Evolutionary conservation across 2,113 vertebrate genomes (phyloP).

Genomic region (Jaculus jaculus): DNA sequence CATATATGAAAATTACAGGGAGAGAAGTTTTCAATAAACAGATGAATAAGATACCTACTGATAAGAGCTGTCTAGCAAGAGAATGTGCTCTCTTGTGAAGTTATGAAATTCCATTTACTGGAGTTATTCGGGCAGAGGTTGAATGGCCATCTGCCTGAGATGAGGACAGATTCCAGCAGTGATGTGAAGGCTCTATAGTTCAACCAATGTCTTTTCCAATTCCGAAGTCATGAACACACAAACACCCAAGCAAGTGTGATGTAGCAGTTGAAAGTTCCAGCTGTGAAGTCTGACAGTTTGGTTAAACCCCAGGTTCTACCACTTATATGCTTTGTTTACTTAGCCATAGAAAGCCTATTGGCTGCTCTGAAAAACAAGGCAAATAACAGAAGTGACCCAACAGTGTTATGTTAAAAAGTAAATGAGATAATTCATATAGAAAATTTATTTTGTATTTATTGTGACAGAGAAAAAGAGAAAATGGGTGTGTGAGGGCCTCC

Average conservation of each 20-base stretch:
- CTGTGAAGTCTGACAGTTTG: neutral
- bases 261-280: neutral
- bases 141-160: slow-evolving; percentile 24
- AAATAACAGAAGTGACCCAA: neutral
- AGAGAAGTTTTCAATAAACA: slow-evolving; percentile 1
- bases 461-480: too few species aligned
- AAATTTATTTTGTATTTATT: too few species aligned
- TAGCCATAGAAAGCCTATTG: neutral
- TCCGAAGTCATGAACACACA: neutral
- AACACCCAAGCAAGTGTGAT: neutral
- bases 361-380: neutral
- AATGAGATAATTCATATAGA: neutral
- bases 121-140: slow-evolving; percentile 34
- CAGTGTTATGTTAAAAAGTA: neutral
- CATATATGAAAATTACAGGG: neutral
- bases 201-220: neutral
- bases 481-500: too few species aligned
- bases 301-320: neutral
- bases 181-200: neutral
- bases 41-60: neutral
- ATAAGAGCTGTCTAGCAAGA: slow-evolving; percentile 2
- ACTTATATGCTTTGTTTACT: neutral
- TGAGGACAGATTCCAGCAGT: slow-evolving; percentile 6
- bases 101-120: slow-evolving; percentile 47
- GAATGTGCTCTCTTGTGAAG: neutral